Percentiles rank a stretch among this genome's conserved stretches.
These are phyloP conservation scores for Holacanthella duospinosa DNA, from an alignment of 2,888 invertebrate species.

Conservation along the genomic window DNA sequence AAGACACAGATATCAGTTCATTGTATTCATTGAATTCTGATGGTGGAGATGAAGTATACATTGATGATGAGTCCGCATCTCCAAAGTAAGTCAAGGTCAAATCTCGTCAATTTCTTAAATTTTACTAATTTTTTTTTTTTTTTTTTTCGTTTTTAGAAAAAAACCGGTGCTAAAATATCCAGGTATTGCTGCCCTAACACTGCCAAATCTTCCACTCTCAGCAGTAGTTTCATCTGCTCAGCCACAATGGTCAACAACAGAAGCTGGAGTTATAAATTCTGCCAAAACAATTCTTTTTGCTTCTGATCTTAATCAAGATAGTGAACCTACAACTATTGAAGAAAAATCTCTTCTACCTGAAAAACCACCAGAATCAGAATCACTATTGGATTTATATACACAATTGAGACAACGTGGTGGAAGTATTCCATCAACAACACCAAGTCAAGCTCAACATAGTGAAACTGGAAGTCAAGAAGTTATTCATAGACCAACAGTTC, in stretches of 20 bases:
- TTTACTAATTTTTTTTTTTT: neutral
- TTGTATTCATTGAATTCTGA: constrained; percentile 48
- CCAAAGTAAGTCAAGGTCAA: constrained; percentile 19
- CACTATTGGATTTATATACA: constrained; percentile 3
- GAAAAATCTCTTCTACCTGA: constrained; percentile 13
- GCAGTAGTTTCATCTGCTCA: neutral
- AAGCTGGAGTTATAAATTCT: constrained; percentile 24
- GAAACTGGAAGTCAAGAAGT: neutral
- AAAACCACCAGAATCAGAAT: neutral
- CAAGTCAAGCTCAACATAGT: neutral
- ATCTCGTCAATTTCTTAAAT: neutral
- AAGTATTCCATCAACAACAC: neutral
- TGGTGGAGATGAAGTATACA: constrained; percentile 43
- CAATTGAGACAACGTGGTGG: neutral
- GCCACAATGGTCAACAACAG: neutral
- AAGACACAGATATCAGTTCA: constrained; percentile 46
- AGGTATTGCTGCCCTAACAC: constrained; percentile 3
- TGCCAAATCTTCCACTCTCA: neutral
- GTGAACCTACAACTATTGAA: constrained; percentile 21
- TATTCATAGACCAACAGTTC: neutral
- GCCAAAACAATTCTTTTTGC: constrained; percentile 31
- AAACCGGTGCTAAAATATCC: constrained; percentile 5
- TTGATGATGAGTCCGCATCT: constrained; percentile 21
- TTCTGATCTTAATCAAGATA: constrained; percentile 12
- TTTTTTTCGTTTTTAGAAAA: constrained; percentile 4